Evolutionary conservation across 2,888 invertebrate species (phyloP).

Genomic region (Caenorhabditis sp.): DNA sequence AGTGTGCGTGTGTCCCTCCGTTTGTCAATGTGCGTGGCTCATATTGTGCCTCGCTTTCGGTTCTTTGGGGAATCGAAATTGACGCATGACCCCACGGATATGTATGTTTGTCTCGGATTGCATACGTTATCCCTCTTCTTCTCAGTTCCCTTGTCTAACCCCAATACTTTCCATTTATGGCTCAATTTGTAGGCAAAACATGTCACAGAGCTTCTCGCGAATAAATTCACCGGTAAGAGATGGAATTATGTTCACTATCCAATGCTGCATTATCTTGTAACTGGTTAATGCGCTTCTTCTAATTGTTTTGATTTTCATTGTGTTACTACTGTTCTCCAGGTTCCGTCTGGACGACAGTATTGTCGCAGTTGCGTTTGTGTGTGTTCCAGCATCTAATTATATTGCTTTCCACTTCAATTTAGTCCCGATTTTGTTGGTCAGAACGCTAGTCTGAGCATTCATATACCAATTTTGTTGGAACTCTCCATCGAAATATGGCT

Average conservation of each 20-base stretch:
- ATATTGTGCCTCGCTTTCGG: slow-evolving; percentile 21
- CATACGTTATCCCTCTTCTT: slow-evolving; percentile 15
- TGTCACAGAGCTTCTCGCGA: slow-evolving; percentile 21
- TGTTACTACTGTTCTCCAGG: neutral
- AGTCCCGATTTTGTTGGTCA: slow-evolving; percentile 1
- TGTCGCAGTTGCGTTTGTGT: neutral
- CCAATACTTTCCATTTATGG: slow-evolving; percentile 15
- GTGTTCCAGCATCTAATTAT: slow-evolving; percentile 3
- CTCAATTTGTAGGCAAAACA: slow-evolving; percentile 44
- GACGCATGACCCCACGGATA: slow-evolving; percentile 7
- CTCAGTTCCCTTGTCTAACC: slow-evolving; percentile 9
- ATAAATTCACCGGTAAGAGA: slow-evolving; percentile 36
- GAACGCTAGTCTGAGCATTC: neutral
- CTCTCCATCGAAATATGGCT: neutral
- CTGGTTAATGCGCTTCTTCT: slow-evolving; percentile 23
- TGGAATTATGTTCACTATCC: slow-evolving; percentile 7
- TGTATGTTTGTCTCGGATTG: neutral
- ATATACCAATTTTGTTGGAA: neutral
- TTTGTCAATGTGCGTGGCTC: slow-evolving; percentile 14
- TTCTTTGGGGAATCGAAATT: slow-evolving; percentile 44
- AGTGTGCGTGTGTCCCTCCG: slow-evolving; percentile 32
- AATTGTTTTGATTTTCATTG: slow-evolving; percentile 12
- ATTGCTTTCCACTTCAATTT: slow-evolving; percentile 4
- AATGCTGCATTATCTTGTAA: neutral
- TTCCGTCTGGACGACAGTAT: neutral